These are phyloP conservation scores for Spodoptera littoralis DNA, from an alignment of 2,888 invertebrate genomes.

Conservation along the genomic window DNA sequence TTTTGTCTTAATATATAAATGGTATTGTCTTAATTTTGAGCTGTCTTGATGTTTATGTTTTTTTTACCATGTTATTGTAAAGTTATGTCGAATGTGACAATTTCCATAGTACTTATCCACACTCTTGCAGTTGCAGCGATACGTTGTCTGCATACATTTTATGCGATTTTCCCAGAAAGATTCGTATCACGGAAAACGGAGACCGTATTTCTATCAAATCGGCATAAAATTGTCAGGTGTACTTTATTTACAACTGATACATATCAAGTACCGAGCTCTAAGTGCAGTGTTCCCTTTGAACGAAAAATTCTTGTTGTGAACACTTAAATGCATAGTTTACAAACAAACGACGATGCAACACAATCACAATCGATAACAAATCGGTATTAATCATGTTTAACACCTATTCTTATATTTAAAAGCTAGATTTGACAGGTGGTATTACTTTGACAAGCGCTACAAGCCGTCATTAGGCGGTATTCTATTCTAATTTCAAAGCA, in stretches of 20 bases:
- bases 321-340: slow-evolving; percentile 19
- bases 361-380: slow-evolving; percentile 43
- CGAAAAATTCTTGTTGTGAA: slow-evolving; percentile 8
- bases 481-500: slow-evolving; percentile 76
- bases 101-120: not conserved
- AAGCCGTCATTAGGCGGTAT: slow-evolving; percentile 66
- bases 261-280: slow-evolving; percentile 8
- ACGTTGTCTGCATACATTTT: slow-evolving; percentile 1
- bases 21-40: too few relatives aligned
- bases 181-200: slow-evolving; percentile 19
- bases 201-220: slow-evolving; percentile 17
- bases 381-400: slow-evolving; percentile 50
- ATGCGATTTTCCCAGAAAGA: slow-evolving; percentile 16
- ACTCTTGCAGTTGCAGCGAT: not conserved
- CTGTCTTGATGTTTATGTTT: too few relatives aligned
- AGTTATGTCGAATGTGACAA: not conserved
- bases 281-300: too few relatives aligned
- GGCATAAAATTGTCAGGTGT: slow-evolving; percentile 13
- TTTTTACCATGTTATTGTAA: too few relatives aligned
- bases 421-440: slow-evolving; percentile 56
- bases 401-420: slow-evolving; percentile 44
- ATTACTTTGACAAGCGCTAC: slow-evolving; percentile 64
- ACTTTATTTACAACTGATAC: slow-evolving; percentile 27
- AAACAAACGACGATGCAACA: slow-evolving; percentile 47
- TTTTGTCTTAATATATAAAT: not conserved